A percentile compares a stretch with the other conserved stretches of the same genome.
phyloP scores from a whole-genome alignment of 2,797 vertebrate genomes.

The Molossus alvarezi region DNA sequence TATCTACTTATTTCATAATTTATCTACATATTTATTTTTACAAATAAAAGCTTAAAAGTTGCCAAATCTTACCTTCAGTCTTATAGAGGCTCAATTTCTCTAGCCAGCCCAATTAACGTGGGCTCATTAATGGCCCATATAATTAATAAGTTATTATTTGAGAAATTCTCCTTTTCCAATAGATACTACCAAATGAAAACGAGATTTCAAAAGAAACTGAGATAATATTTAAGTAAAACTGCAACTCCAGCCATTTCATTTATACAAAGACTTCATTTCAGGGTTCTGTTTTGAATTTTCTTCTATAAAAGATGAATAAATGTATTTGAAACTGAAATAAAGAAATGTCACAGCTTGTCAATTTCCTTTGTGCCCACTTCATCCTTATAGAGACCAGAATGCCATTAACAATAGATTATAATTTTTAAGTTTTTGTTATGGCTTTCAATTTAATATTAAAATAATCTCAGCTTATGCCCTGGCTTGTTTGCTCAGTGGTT shows the following conservation, averaged over 20 bases:
- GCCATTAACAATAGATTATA: conserved; percentile 15
- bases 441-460: conserved; percentile 61
- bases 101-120: conserved; percentile 41
- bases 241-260: conserved; percentile 27
- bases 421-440: conserved; percentile 55
- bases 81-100: conserved; percentile 36
- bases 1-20: too few species aligned
- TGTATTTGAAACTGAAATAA: conserved; percentile 63
- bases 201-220: conserved; percentile 20
- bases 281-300: conserved; percentile 4
- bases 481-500: too few species aligned
- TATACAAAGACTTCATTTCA: conserved; percentile 40
- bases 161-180: conserved; percentile 42
- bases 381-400: conserved; percentile 60
- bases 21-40: neutral
- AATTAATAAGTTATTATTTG: conserved; percentile 54
- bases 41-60: conserved; percentile 57
- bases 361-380: conserved; percentile 26
- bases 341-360: conserved; percentile 9
- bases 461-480: conserved; percentile 55
- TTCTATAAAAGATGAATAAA: conserved; percentile 49
- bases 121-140: neutral
- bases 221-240: conserved; percentile 53
- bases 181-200: conserved; percentile 4
- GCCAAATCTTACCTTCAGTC: conserved; percentile 44